Percentiles rank a stretch among this genome's conserved stretches.
phyloP scores from a whole-genome alignment of 2,888 invertebrate genomes.

The Heteropelma amictum region DNA sequence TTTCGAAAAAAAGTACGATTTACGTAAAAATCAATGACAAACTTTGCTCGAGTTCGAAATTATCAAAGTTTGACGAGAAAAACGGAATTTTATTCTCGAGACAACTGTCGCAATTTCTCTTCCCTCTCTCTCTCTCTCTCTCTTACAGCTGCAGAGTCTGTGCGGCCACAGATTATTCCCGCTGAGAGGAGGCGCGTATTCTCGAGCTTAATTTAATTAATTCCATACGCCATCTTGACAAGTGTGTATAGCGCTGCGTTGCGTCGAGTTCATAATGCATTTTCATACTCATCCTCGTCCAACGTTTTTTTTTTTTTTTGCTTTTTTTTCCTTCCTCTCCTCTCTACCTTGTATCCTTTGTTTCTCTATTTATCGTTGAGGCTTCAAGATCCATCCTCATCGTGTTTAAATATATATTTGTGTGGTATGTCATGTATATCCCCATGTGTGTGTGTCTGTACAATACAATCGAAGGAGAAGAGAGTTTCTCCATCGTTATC shows the following conservation, averaged over 20 bases:
- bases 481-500: conserved; percentile 69
- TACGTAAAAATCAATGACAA: background rate
- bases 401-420: background rate
- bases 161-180: conserved; percentile 62
- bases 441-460: conserved; percentile 29
- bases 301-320: no score
- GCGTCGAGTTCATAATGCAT: conserved; percentile 67
- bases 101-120: background rate
- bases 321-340: no score
- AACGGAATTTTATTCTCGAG: no score
- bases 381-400: conserved; percentile 8
- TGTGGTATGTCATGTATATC: background rate
- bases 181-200: conserved; percentile 68
- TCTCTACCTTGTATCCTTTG: conserved; percentile 42
- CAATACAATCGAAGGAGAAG: conserved; percentile 49
- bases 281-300: conserved; percentile 69
- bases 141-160: background rate
- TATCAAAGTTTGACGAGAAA: no score
- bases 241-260: conserved; percentile 64
- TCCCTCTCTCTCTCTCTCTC: background rate
- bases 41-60: no score
- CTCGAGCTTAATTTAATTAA: conserved; percentile 76
- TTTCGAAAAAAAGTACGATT: background rate
- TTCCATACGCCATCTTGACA: conserved; percentile 76
- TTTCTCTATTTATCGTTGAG: conserved; percentile 51